A percentile compares a stretch with the other conserved stretches of the same genome.
These are phyloP conservation scores for Athene noctua DNA, from an alignment of 2,113 vertebrate genomes.

Conservation along the genomic window DNA sequence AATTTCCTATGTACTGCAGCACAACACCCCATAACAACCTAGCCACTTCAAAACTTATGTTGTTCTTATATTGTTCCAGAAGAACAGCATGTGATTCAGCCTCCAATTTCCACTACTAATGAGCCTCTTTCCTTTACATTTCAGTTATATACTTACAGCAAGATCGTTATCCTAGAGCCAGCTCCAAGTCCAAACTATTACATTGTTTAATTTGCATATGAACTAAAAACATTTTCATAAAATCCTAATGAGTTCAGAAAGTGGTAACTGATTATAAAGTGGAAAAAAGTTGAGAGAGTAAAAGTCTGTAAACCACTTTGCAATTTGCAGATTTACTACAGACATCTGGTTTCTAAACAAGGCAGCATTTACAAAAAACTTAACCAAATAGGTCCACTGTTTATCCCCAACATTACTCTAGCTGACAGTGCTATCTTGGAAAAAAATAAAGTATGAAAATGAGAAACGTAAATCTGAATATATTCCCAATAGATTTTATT, in stretches of 20 bases:
- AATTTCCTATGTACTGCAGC: background rate
- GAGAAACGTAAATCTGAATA: background rate
- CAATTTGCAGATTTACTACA: background rate
- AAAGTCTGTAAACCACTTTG: background rate
- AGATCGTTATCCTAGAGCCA: background rate
- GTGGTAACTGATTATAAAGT: background rate
- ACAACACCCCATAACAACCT: background rate
- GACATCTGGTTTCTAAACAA: conserved; percentile 6
- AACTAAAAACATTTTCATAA: background rate
- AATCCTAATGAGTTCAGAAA: background rate
- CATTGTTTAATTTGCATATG: background rate
- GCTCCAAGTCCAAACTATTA: background rate
- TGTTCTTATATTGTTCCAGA: background rate
- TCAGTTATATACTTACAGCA: background rate
- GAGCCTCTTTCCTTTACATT: background rate
- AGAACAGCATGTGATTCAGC: background rate
- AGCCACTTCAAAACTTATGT: background rate
- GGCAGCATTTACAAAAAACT: background rate
- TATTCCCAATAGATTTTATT: background rate
- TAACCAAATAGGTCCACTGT: background rate
- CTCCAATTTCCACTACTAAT: background rate
- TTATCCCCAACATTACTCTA: background rate
- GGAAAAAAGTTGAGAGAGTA: background rate
- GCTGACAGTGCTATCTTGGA: background rate
- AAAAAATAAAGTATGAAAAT: background rate